These are phyloP conservation scores for Zaprionus inermis DNA, from an alignment of 1,140 invertebrate genomes.

Conservation along the genomic window DNA sequence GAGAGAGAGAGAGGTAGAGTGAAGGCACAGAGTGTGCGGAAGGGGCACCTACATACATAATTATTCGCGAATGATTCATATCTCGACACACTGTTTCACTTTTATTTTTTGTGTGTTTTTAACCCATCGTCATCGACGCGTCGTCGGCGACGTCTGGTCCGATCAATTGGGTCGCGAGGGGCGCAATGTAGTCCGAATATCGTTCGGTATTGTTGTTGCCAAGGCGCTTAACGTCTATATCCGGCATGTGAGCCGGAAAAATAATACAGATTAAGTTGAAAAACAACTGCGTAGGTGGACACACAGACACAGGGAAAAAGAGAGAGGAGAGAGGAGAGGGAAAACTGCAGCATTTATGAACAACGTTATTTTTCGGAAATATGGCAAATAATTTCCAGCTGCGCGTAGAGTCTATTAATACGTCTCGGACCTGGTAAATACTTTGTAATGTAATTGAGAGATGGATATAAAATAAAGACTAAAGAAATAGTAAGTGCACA, in stretches of 20 bases:
- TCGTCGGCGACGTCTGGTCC: neutral
- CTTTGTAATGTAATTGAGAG: neutral
- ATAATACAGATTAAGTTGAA: conserved; percentile 66
- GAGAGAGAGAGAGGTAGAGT: neutral
- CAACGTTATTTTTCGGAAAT: neutral
- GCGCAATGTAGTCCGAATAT: neutral
- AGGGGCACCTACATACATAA: conserved; percentile 13
- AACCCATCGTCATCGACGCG: neutral
- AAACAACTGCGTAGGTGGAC: conserved; percentile 56
- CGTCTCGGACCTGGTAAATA: neutral
- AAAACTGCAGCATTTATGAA: conserved; percentile 10
- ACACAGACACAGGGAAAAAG: neutral
- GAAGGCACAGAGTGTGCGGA: too few relatives aligned
- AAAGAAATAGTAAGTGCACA: too few relatives aligned
- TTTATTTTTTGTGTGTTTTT: neutral
- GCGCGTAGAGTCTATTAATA: neutral
- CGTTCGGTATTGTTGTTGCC: conserved; percentile 50
- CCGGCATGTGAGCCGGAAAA: conserved; percentile 68
- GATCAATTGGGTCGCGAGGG: conserved; percentile 31
- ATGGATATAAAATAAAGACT: neutral
- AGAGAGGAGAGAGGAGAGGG: neutral
- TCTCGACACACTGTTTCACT: neutral
- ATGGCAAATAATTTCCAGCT: neutral
- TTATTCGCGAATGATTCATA: conserved; percentile 27
- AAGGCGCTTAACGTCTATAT: conserved; percentile 47